Evolutionary conservation across 2,888 invertebrate species (phyloP).

Genomic region (Harpagoxenus sublaevis): DNA sequence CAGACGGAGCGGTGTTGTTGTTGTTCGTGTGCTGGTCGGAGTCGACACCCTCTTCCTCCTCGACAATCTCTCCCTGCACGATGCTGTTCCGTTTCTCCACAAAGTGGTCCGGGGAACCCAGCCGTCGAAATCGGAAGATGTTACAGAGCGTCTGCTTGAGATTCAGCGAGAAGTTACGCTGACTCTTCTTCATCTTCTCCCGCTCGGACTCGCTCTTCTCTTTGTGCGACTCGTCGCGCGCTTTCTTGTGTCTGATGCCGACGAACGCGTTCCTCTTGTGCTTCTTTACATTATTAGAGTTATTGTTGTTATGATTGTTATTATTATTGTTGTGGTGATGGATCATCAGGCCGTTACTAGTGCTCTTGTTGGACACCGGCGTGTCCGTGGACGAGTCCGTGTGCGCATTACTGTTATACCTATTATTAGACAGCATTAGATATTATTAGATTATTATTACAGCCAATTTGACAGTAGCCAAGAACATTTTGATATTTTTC

Average conservation of each 20-base stretch:
- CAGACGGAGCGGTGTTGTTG: conserved; percentile 80
- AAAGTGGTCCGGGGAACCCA: conserved; percentile 87
- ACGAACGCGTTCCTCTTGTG: conserved; percentile 88
- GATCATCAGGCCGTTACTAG: conserved; percentile 85
- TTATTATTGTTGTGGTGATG: conserved; percentile 86
- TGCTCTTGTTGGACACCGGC: conserved; percentile 86
- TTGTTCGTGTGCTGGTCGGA: conserved; percentile 81
- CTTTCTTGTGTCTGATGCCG: conserved; percentile 88
- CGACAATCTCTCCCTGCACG: conserved; percentile 83
- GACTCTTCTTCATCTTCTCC: conserved; percentile 89
- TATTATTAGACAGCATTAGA: conserved; percentile 67
- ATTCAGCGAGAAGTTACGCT: conserved; percentile 90
- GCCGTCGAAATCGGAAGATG: conserved; percentile 91
- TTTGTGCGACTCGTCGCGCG: conserved; percentile 81
- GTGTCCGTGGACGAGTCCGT: conserved; percentile 85
- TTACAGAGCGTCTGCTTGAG: conserved; percentile 95
- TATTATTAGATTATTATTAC: conserved; percentile 6
- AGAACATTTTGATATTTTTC: neutral
- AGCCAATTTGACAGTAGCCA: conserved; percentile 1
- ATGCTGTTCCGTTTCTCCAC: conserved; percentile 84
- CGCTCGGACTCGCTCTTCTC: conserved; percentile 85
- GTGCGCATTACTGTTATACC: conserved; percentile 84
- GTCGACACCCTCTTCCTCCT: conserved; percentile 80
- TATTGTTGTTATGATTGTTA: conserved; percentile 86
- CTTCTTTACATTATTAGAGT: conserved; percentile 89